Conservation (phyloP, 1,140 invertebrate species). For the Neodiprion fabricii region DNA sequence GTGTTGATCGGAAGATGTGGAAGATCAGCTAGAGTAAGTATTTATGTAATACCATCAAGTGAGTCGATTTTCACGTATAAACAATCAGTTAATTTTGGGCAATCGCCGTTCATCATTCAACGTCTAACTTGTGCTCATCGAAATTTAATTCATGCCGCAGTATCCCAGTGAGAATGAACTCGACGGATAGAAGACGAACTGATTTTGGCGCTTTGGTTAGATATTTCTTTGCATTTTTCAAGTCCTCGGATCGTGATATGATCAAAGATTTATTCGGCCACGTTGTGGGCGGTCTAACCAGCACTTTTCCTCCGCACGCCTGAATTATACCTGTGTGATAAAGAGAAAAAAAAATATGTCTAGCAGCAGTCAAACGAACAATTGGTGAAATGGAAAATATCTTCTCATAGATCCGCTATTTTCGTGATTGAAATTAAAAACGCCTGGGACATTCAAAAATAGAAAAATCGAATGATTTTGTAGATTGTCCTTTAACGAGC, state of each 20-base stretch:
- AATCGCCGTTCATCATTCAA: too few species aligned
- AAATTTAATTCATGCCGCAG: slow-evolving; percentile 56
- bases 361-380: neutral
- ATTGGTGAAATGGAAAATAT: slow-evolving; percentile 20
- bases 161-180: slow-evolving; percentile 60
- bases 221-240: slow-evolving; percentile 46
- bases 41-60: too few species aligned
- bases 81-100: too few species aligned
- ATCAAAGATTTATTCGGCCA: slow-evolving; percentile 53
- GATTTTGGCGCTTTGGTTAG: slow-evolving; percentile 44
- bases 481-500: too few species aligned
- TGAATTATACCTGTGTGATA: slow-evolving; percentile 50
- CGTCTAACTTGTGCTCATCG: slow-evolving; percentile 22
- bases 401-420: slow-evolving; percentile 9
- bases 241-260: slow-evolving; percentile 51
- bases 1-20: too few species aligned
- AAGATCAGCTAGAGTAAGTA: too few species aligned
- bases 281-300: slow-evolving; percentile 41
- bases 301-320: slow-evolving; percentile 48
- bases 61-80: too few species aligned
- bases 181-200: slow-evolving; percentile 52
- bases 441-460: too few species aligned
- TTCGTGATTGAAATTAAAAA: slow-evolving; percentile 8
- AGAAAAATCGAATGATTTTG: too few species aligned
- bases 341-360: slow-evolving; percentile 33